Percentiles rank a stretch among this genome's conserved stretches.
Conservation (phyloP, 2,113 vertebrate genomes). For the Podiceps cristatus region DNA sequence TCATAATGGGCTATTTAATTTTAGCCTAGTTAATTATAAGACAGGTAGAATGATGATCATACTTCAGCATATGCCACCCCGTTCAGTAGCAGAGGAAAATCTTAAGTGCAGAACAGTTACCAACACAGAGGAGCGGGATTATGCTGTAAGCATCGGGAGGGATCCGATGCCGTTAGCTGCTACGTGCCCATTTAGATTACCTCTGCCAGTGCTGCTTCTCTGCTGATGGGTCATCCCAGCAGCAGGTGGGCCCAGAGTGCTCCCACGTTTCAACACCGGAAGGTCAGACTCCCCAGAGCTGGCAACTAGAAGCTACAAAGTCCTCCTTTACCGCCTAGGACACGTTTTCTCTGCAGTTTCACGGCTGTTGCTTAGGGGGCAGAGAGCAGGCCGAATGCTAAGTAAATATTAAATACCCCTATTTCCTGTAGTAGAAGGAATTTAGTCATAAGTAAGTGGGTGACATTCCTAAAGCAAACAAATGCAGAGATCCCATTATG, state of each 20-base stretch:
- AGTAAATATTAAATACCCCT: neutral
- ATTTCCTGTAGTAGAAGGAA: neutral
- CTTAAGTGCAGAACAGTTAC: neutral
- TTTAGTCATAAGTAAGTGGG: neutral
- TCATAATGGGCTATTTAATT: neutral
- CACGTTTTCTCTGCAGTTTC: accelerated
- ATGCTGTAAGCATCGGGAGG: neutral
- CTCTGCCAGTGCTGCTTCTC: neutral
- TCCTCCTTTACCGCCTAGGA: neutral
- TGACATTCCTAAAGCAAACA: neutral
- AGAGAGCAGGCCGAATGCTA: neutral
- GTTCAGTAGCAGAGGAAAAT: neutral
- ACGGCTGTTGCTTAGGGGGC: neutral
- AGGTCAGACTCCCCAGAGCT: neutral
- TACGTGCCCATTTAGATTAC: neutral
- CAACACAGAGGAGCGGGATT: neutral
- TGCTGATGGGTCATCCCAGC: neutral
- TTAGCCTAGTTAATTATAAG: neutral
- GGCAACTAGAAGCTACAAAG: neutral
- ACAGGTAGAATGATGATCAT: neutral
- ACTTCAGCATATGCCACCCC: neutral
- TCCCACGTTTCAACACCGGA: neutral
- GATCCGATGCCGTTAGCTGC: neutral
- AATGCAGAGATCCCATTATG: neutral
- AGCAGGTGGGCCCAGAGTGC: neutral